These are phyloP conservation scores for Tigriopus californicus DNA, from an alignment of 2,888 invertebrate species.

Conservation along the genomic window DNA sequence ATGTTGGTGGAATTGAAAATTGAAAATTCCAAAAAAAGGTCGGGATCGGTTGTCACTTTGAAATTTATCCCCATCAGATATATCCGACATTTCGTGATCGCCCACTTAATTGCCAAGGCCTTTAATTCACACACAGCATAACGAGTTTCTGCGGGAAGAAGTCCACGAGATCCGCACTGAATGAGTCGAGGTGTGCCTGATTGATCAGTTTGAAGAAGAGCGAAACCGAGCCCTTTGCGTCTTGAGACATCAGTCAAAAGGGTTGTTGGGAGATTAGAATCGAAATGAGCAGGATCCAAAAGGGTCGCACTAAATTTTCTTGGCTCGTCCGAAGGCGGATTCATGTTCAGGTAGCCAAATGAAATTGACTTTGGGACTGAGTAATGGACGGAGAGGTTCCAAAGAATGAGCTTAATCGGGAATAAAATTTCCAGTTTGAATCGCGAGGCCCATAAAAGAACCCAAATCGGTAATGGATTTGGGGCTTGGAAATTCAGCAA, in stretches of 20 bases:
- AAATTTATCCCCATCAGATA: no score
- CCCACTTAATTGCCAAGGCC: no score
- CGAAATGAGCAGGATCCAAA: neutral
- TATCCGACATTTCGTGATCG: no score
- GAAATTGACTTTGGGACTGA: neutral
- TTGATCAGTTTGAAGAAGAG: neutral
- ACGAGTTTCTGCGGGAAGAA: no score
- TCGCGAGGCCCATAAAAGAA: constrained; percentile 14
- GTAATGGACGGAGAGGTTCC: constrained; percentile 1
- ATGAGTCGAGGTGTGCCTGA: no score
- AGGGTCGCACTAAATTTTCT: no score
- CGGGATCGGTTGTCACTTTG: no score
- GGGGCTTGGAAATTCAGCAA: no score
- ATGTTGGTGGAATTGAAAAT: no score
- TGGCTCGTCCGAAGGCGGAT: constrained; percentile 2
- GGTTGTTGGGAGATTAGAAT: neutral
- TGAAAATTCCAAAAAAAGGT: no score
- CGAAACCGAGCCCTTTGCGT: neutral
- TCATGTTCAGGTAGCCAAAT: constrained; percentile 6
- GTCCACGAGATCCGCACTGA: no score
- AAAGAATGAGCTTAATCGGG: neutral
- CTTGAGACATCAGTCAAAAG: constrained; percentile 10
- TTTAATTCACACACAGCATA: no score
- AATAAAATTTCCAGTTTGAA: constrained; percentile 7
- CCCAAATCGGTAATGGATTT: neutral